Conservation (phyloP, 30 jellyfish, hydroid and myxozoan genomes). For the Aurelia coerulea region DNA sequence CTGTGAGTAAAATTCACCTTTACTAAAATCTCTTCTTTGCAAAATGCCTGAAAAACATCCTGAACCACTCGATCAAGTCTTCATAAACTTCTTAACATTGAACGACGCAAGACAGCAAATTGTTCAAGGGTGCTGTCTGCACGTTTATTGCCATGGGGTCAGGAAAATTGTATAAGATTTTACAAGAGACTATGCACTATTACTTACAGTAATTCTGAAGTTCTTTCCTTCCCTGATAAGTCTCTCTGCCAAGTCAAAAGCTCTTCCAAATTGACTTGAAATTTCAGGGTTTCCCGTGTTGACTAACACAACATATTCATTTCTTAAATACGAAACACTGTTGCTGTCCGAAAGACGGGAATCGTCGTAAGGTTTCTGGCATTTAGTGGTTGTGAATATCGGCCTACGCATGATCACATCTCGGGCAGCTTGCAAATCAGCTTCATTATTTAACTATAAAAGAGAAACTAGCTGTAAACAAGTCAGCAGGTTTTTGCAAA, state of each 20-base stretch:
- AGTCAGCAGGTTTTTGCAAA: too few relatives aligned
- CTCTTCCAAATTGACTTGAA: slow-evolving; percentile 57
- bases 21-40: too few relatives aligned
- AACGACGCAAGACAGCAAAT: too few relatives aligned
- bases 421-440: slow-evolving; percentile 65
- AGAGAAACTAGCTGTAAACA: neutral
- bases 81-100: too few relatives aligned
- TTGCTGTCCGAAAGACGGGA: neutral
- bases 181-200: too few relatives aligned
- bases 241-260: slow-evolving; percentile 74
- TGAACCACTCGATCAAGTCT: too few relatives aligned
- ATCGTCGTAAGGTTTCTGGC: slow-evolving; percentile 64
- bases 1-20: too few relatives aligned
- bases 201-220: slow-evolving; percentile 81
- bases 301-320: slow-evolving; percentile 70
- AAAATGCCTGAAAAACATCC: too few relatives aligned
- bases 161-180: too few relatives aligned
- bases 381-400: slow-evolving; percentile 64
- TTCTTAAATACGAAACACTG: slow-evolving; percentile 29
- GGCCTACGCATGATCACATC: slow-evolving; percentile 76
- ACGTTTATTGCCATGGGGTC: too few relatives aligned
- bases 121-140: too few relatives aligned
- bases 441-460: slow-evolving; percentile 31
- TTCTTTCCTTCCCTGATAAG: slow-evolving; percentile 56
- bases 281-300: slow-evolving; percentile 81